A percentile compares a stretch with the other conserved stretches of the same genome.
Conservation (phyloP, 2,888 invertebrate species). For the Tetragonisca angustula region DNA sequence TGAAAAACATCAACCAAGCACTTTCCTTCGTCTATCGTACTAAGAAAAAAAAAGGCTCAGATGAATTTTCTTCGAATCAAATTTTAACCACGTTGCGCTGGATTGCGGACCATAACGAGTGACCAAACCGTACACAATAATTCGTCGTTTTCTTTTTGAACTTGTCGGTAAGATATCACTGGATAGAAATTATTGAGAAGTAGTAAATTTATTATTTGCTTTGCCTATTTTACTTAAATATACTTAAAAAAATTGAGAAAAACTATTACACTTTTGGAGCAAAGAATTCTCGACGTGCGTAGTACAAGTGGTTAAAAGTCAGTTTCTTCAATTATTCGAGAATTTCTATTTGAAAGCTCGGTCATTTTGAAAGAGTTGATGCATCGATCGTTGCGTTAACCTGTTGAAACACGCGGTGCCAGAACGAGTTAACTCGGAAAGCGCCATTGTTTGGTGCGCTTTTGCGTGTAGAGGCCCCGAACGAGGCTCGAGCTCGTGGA, state of each 20-base stretch:
- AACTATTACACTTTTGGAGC: too few species aligned
- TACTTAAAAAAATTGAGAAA: too few species aligned
- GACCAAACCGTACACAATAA: too few species aligned
- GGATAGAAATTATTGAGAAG: too few species aligned
- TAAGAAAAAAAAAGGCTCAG: neutral
- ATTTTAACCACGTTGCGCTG: neutral
- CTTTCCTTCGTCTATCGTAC: neutral
- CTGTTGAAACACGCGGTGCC: neutral
- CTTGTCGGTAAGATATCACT: too few species aligned
- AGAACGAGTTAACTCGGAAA: neutral
- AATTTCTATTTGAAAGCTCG: too few species aligned
- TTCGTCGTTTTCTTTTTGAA: too few species aligned
- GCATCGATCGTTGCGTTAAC: neutral
- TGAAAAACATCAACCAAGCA: neutral
- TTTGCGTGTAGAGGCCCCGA: constrained; percentile 1
- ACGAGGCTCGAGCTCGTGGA: neutral
- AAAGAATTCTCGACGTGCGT: too few species aligned
- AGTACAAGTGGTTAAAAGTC: too few species aligned
- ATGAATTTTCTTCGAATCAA: neutral
- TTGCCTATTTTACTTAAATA: too few species aligned
- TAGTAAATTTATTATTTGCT: too few species aligned
- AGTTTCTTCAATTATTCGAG: neutral
- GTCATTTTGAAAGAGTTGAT: neutral
- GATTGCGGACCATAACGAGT: too few species aligned
- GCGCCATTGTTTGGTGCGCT: neutral